Percentiles rank a stretch among this genome's conserved stretches.
Conservation (phyloP, 2,797 vertebrate genomes). For the Propithecus deckenii region DNA sequence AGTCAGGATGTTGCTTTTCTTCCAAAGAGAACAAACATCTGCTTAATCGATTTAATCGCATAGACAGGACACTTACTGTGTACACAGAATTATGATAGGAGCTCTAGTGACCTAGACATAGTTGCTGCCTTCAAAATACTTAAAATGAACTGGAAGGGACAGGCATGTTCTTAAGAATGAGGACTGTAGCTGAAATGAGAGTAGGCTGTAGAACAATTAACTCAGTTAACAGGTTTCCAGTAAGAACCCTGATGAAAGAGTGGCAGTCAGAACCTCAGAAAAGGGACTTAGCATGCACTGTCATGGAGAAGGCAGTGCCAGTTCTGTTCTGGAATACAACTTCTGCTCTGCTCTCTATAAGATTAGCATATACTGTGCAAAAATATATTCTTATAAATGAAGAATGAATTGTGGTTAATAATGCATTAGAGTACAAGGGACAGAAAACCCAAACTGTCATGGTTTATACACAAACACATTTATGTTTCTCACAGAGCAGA, state of each 20-base stretch:
- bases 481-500: neutral
- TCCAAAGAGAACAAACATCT: neutral
- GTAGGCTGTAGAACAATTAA: neutral
- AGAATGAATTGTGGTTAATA: neutral
- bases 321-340: no score
- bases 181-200: neutral
- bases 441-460: neutral
- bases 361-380: neutral
- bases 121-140: neutral
- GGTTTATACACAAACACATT: neutral
- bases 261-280: neutral
- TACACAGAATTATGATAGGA: neutral
- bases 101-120: neutral
- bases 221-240: neutral
- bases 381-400: neutral
- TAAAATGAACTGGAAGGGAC: neutral
- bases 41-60: neutral
- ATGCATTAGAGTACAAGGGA: neutral
- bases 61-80: neutral
- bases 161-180: neutral
- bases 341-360: neutral
- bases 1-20: neutral
- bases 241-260: no score
- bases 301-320: neutral
- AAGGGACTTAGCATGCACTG: rapidly evolving